Evolutionary conservation across 2,113 vertebrate genomes (phyloP), one percentile per base, ranked within the genome.

Genomic region (Mionectes macconnelli): DNA sequence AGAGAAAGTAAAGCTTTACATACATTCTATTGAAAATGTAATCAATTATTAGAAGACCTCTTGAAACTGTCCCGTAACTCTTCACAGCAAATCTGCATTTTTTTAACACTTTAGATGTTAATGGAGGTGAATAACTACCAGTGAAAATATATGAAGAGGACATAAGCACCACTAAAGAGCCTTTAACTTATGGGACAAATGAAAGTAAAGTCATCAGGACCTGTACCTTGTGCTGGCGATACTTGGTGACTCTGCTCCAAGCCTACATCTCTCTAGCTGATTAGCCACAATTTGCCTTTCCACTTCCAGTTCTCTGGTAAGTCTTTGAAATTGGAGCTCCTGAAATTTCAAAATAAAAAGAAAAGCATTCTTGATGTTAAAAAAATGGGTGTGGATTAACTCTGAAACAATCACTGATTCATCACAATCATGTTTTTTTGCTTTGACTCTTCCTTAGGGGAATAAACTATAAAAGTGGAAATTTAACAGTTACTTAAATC

Each of bases 251-350:
- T 99, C 99, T 93, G 99, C 98, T 98, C 98, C 99, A 82, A 99
- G 98, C 98, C 99, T 98, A 98, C 99, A 99, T 99, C 99, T 98
- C 98, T 99, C 99, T 98, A 99, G 99, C 98, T 99, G 99, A 99
- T 99, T 99, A 98, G 99, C 99, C 98, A 99, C 99, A 98, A 99
- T 99, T 98, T 99, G 99, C 98, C 99, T 99, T 98, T 99, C 99
- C 98, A 99, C 99, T 97, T 99, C 99, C 98, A 99, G 98, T 98
- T 99, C 99, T 98, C 99, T 98, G 97, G 99, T 99, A 97, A 99
- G 99, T 96, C 99, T 98, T 97, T 99, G 99, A 98, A 99, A 99
- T 97, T 99, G 99, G 97, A 99, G 99, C 98, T 99, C 99, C 99
- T 99, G 96, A 94, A 97, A 98, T 96, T 98, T 95, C 96, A 98